Percentiles rank a stretch among this genome's conserved stretches.
phyloP scores from a whole-genome alignment of 2,888 invertebrate species.

The Epiblema foenella region DNA sequence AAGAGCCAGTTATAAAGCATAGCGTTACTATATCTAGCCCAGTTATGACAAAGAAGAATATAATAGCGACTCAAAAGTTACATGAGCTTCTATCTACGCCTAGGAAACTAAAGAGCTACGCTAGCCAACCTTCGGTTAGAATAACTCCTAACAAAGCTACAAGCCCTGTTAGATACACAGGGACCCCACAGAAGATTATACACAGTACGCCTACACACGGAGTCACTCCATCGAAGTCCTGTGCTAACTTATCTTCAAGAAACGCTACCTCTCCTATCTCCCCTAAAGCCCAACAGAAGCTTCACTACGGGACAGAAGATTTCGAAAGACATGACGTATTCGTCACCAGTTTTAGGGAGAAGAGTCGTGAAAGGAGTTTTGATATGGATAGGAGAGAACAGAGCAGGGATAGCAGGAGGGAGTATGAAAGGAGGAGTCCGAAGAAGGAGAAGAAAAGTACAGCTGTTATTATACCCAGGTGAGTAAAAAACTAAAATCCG shows the following conservation, averaged over 20 bases:
- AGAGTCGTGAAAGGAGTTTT: conserved; percentile 66
- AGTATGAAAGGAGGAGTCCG: conserved; percentile 63
- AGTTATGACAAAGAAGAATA: conserved; percentile 84
- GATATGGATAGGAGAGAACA: conserved; percentile 66
- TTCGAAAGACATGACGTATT: conserved; percentile 74
- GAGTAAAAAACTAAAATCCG: conserved; percentile 44
- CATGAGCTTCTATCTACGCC: conserved; percentile 91
- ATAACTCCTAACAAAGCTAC: conserved; percentile 69
- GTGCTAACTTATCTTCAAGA: conserved; percentile 70
- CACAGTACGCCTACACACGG: conserved; percentile 76
- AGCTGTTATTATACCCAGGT: conserved; percentile 82
- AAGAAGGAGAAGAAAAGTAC: conserved; percentile 68
- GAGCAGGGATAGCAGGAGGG: conserved; percentile 69
- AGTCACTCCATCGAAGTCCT: conserved; percentile 79
- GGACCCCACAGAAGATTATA: conserved; percentile 65
- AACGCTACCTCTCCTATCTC: conserved; percentile 71
- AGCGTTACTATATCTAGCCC: conserved; percentile 74
- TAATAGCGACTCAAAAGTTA: conserved; percentile 90
- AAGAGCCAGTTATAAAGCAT: conserved; percentile 72
- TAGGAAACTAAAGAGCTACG: conserved; percentile 83
- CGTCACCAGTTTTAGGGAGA: conserved; percentile 74
- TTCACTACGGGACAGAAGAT: conserved; percentile 79
- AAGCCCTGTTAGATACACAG: conserved; percentile 58
- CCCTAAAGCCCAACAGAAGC: conserved; percentile 84
- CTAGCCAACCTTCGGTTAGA: conserved; percentile 81